Percentiles rank a stretch among this genome's conserved stretches.
Conservation (phyloP, 2,888 invertebrate genomes). For the Orchesellides sinensis region DNA sequence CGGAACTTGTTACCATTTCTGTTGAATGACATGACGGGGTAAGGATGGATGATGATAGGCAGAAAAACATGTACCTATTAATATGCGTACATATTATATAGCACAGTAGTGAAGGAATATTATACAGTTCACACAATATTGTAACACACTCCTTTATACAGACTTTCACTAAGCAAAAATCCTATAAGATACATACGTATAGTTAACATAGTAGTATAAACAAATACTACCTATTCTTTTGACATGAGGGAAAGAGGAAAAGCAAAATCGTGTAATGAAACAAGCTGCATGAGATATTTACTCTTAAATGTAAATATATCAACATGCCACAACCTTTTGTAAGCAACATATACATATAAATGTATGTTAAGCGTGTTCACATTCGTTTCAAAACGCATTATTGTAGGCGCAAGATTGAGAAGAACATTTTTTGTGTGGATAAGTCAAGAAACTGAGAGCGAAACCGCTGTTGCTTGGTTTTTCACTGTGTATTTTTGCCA, state of each 20-base stretch:
- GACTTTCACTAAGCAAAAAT: no score
- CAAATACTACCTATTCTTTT: not conserved
- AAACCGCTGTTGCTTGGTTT: not conserved
- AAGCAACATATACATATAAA: constrained; percentile 2
- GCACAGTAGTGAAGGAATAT: no score
- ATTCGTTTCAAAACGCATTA: not conserved
- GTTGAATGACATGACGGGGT: not conserved
- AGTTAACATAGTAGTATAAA: not conserved
- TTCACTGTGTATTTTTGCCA: not conserved
- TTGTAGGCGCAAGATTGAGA: not conserved
- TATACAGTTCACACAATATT: no score
- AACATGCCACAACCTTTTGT: constrained; percentile 22
- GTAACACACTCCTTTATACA: no score
- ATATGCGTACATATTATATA: no score
- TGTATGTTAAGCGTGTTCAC: not conserved
- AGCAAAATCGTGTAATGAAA: constrained; percentile 25
- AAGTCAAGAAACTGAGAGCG: not conserved
- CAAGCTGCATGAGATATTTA: constrained; percentile 23
- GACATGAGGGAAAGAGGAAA: constrained; percentile 7
- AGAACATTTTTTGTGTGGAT: not conserved
- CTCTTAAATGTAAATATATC: constrained; percentile 38
- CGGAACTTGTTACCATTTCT: not conserved
- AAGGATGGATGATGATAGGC: not conserved
- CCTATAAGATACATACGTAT: not conserved
- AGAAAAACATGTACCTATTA: not conserved